Conservation (phyloP, 2,888 invertebrate species). For the Argynnis bischoffii region DNA sequence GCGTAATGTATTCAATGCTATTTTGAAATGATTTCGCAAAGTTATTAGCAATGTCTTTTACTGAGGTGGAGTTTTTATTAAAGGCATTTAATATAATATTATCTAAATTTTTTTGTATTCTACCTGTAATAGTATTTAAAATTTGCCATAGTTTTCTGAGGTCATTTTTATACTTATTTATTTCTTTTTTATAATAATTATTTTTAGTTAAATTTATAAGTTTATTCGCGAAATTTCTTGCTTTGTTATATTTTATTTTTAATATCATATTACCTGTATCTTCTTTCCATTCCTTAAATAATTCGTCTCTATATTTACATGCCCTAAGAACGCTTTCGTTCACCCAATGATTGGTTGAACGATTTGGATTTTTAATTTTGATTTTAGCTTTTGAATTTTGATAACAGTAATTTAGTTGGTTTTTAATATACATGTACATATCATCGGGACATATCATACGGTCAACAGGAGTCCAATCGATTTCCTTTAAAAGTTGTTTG, state of each 20-base stretch:
- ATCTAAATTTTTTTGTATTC: not conserved
- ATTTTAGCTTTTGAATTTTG: slow-evolving; percentile 7
- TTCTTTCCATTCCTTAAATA: not conserved
- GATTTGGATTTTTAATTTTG: not conserved
- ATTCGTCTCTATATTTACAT: slow-evolving; percentile 6
- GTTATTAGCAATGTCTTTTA: slow-evolving; percentile 12
- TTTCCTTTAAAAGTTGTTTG: not conserved
- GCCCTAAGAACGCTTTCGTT: not conserved
- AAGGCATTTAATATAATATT: not conserved
- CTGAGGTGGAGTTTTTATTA: not conserved
- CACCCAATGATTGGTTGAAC: not conserved
- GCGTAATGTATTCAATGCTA: not conserved
- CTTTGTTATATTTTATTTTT: slow-evolving; percentile 5
- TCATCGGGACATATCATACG: slow-evolving; percentile 3
- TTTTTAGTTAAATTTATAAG: slow-evolving; percentile 8
- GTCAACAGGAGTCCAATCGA: slow-evolving; percentile 2
- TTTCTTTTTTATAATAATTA: slow-evolving; percentile 1
- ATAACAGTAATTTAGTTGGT: slow-evolving; percentile 3
- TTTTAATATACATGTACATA: slow-evolving; percentile 8
- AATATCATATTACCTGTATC: slow-evolving; percentile 3
- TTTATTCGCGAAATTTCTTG: slow-evolving; percentile 5
- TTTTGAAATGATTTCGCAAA: slow-evolving; percentile 1
- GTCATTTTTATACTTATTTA: slow-evolving; percentile 4
- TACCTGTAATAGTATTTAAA: slow-evolving; percentile 8
- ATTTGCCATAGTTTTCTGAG: slow-evolving; percentile 17